Evolutionary conservation across 2,888 invertebrate species (phyloP), one percentile per base, ranked within the genome.

Genomic region (Ornithoptera alexandrae): DNA sequence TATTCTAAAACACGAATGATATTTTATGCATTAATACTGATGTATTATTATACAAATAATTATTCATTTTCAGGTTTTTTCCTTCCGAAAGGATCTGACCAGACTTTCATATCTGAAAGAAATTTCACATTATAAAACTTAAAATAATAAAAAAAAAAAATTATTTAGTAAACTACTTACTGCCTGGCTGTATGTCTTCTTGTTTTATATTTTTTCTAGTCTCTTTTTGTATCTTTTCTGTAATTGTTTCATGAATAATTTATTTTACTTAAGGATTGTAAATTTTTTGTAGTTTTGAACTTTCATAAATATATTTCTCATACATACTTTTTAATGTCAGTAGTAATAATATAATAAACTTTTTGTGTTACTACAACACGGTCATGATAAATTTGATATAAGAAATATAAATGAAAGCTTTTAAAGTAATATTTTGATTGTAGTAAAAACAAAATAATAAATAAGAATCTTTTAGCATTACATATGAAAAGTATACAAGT

Each of bases 121-220:
- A 74, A 72, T 50, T 30, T 2, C 68, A 62, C 18, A 50, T 59
- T 50, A 50, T 17, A 17, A 17, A 12, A 17, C 15, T 17, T 12
- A 50, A 4, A 15, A 15, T 50, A 50, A 50, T 39, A 4, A 1
- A 30, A 57, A 18, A 20, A 8, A 57, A n/a, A 57, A 22, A 7
- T 20, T 20, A 50, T n/a, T 22, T 15, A 4, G 7, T 18, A 36
- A 8, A 36, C 5, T 62, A 88, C 93, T 89, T 85, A 94, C 94
- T 94, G 76, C 94, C 94, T 65, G 94, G 94, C 79, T 94, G 94
- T 72, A 94, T 89, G 62, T 93, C 92, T 81, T 94, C 94, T 83
- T 93, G 93, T 66, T 81, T 89, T 46, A 94, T 91, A 76, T 93
- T 90, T 77, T 86, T 89, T 69, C 94, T 88, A 18, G 87, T 86